phyloP scores from a whole-genome alignment of 2,888 invertebrate species.

The Mantis religiosa region DNA sequence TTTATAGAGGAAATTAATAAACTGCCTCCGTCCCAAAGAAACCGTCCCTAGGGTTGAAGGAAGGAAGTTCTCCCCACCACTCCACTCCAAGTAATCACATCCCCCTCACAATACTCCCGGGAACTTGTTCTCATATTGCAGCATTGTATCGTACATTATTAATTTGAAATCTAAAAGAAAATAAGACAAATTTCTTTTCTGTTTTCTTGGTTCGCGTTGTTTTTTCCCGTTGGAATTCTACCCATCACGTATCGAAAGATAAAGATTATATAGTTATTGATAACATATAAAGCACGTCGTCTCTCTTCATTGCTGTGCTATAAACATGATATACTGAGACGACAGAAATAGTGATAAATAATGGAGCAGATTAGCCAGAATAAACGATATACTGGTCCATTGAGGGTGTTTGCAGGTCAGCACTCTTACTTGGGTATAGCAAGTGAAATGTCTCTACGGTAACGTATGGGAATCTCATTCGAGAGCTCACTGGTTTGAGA shows the following conservation, averaged over 20 bases:
- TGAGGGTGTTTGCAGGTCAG: too few relatives aligned
- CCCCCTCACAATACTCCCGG: neutral
- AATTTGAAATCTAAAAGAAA: conserved; percentile 12
- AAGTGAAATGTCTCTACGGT: too few relatives aligned
- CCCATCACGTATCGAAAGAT: neutral
- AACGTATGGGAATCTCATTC: too few relatives aligned
- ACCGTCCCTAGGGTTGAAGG: neutral
- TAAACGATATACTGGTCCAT: too few relatives aligned
- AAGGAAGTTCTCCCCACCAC: neutral
- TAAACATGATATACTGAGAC: too few relatives aligned
- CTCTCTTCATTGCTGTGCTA: too few relatives aligned
- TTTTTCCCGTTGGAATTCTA: conserved; percentile 42
- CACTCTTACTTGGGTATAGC: too few relatives aligned
- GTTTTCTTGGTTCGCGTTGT: conserved; percentile 31
- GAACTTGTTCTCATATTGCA: neutral
- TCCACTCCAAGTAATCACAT: conserved; percentile 16
- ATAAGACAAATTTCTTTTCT: conserved; percentile 5
- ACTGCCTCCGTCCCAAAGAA: conserved; percentile 10
- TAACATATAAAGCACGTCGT: too few relatives aligned
- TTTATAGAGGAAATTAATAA: conserved; percentile 21
- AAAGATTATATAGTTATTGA: too few relatives aligned
- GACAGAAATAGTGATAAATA: too few relatives aligned
- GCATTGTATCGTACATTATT: conserved; percentile 18
- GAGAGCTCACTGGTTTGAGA: too few relatives aligned
- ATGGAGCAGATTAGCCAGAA: too few relatives aligned